A percentile compares a stretch with the other conserved stretches of the same genome.
These are phyloP conservation scores for Euwallacea fornicatus DNA, from an alignment of 1,140 invertebrate genomes.

Conservation along the genomic window DNA sequence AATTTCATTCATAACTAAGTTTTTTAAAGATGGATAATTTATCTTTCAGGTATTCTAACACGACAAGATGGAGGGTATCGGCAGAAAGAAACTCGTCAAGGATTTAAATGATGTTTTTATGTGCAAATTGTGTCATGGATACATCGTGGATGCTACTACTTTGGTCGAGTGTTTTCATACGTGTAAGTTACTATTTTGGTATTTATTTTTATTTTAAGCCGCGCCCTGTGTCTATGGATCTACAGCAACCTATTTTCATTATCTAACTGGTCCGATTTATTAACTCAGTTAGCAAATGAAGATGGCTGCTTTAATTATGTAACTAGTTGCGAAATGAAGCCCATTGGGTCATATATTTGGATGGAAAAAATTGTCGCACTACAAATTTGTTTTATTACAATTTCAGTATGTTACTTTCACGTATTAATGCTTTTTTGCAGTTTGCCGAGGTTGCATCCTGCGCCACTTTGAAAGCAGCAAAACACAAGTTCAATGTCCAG, in stretches of 20 bases:
- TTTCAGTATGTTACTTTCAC: too few relatives aligned
- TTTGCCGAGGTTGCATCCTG: constrained; percentile 88
- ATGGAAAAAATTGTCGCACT: too few relatives aligned
- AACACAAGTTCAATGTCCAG: constrained; percentile 44
- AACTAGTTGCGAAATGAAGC: too few relatives aligned
- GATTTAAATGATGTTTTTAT: constrained; percentile 73
- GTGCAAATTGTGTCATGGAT: constrained; percentile 75
- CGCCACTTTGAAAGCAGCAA: constrained; percentile 66
- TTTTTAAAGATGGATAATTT: neutral
- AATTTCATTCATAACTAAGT: neutral
- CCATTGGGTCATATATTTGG: too few relatives aligned
- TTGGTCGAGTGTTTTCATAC: constrained; percentile 82
- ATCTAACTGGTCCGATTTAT: too few relatives aligned
- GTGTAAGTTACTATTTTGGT: constrained; percentile 61
- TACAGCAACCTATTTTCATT: too few relatives aligned
- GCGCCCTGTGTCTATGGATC: too few relatives aligned
- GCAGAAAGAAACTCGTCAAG: constrained; percentile 47
- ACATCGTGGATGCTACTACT: constrained; percentile 79
- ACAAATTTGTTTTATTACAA: too few relatives aligned
- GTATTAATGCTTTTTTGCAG: constrained; percentile 53
- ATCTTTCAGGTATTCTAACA: neutral
- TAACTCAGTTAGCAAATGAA: too few relatives aligned
- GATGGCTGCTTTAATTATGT: too few relatives aligned
- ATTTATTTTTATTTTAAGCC: too few relatives aligned
- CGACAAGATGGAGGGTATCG: constrained; percentile 23